Base-by-base conservation (phyloP, 2,797 vertebrate genomes). In the Epinephelus awoara region DNA sequence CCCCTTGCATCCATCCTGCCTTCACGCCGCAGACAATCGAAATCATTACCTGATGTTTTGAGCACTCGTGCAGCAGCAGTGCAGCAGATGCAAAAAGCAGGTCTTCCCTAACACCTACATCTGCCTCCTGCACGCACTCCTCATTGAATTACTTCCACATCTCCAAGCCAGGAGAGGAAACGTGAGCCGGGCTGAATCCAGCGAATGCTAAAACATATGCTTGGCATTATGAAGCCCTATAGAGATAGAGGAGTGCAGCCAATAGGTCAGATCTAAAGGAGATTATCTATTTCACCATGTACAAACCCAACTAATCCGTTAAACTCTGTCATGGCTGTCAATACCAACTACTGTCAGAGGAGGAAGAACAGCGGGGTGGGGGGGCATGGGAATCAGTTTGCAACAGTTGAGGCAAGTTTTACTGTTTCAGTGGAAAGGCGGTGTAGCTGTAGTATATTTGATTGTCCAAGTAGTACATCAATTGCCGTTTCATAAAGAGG, bases 211-310 rank as follows among this genome's bases (percentile, higher is more conserved):
- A 89, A 90, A 88, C 90, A 88, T 89, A 89, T 90, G 87, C 73
- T 86, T 72, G 78, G 83, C 27, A 72, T 86, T 88, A 80, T 66
- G 80, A 90, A 87, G 69, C 80, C 62, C 72, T 54, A 88, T 79
- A 89, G 78, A 85, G 83, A 82, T 67, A 73, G 81, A 77, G 78
- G 77, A 57, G 75, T 72, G 73, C 64, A 76, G 84, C 85, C 85
- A 79, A 87, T 77, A 87, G 88, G 86, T 91, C 90, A 88, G 85
- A 92, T 86, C 85, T 80, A 81, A 90, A 86, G 83, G 77, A 90
- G 91, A 93, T 91, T 86, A 92, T 86, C 84, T 67, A 80, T 89
- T 89, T 91, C 80, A 82, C 77, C 73, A 69, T 86, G 80, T 86
- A 88, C 72, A 82, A 90, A 80, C 82, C 77, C 56, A 58, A 80